phyloP scores from a whole-genome alignment of 2,797 vertebrate species.

The Gadopsis bispinosus region DNA sequence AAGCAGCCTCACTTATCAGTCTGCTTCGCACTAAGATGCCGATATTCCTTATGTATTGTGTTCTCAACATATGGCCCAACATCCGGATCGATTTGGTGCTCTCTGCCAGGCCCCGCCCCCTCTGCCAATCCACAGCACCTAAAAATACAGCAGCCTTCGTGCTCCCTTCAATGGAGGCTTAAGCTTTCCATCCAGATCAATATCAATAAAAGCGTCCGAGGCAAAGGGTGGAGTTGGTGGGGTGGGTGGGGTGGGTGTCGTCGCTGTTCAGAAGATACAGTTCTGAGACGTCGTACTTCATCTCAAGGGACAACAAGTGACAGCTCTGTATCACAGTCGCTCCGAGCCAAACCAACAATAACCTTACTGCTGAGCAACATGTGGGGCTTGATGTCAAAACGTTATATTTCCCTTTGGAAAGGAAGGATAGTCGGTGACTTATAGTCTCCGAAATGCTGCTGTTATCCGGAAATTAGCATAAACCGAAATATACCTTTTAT shows the following conservation, averaged over 20 bases:
- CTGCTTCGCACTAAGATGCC: slow-evolving; percentile 20
- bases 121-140: slow-evolving; percentile 25
- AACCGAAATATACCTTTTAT: background rate
- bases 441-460: background rate
- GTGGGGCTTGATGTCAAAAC: background rate
- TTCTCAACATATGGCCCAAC: slow-evolving; percentile 48
- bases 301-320: slow-evolving; percentile 1
- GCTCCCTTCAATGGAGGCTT: slow-evolving; percentile 39
- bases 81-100: slow-evolving; percentile 24
- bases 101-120: slow-evolving; percentile 25
- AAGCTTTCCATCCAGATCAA: slow-evolving; percentile 30
- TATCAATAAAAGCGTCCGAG: slow-evolving; percentile 39
- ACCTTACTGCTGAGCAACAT: background rate
- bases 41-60: slow-evolving; percentile 42
- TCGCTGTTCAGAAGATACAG: slow-evolving; percentile 20
- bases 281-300: slow-evolving; percentile 11
- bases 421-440: background rate
- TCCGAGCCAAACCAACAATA: background rate
- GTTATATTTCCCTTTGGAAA: background rate
- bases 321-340: background rate
- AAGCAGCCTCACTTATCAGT: slow-evolving; percentile 40
- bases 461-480: background rate
- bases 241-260: background rate
- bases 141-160: slow-evolving; percentile 59
- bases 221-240: background rate